These are phyloP conservation scores for Trichopoda pennipes DNA, from an alignment of 2,888 invertebrate species.

Conservation along the genomic window DNA sequence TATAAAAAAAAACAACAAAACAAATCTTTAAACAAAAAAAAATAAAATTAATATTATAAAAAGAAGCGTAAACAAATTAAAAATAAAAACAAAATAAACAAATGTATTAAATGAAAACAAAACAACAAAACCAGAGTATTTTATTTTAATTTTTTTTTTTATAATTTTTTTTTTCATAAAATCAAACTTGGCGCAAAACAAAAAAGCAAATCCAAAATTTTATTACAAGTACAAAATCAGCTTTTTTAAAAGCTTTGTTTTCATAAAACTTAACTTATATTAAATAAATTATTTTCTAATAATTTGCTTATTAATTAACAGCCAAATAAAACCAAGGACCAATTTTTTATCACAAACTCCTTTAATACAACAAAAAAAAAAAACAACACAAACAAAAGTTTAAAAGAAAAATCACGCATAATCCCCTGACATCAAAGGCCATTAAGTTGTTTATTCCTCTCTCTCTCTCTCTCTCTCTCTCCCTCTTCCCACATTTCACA, in stretches of 20 bases:
- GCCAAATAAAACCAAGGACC: conserved; percentile 74
- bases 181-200: conserved; percentile 27
- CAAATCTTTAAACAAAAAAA: conserved; percentile 34
- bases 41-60: conserved; percentile 43
- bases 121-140: conserved; percentile 63
- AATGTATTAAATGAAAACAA: conserved; percentile 67
- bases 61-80: conserved; percentile 70
- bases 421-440: conserved; percentile 8
- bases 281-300: conserved; percentile 57
- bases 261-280: conserved; percentile 63
- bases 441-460: conserved; percentile 1
- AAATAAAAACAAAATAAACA: conserved; percentile 64
- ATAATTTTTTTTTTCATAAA: conserved; percentile 18
- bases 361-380: background rate
- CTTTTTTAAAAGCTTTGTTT: conserved; percentile 65
- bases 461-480: background rate
- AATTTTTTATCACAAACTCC: conserved; percentile 72
- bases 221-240: conserved; percentile 63
- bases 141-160: conserved; percentile 42
- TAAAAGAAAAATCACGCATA: conserved; percentile 12
- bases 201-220: conserved; percentile 36
- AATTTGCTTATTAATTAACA: conserved; percentile 57
- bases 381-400: background rate
- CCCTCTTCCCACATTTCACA: conserved; percentile 4
- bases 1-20: conserved; percentile 40